phyloP scores from a whole-genome alignment of 1,140 invertebrate genomes.

The Ridgeia piscesae region DNA sequence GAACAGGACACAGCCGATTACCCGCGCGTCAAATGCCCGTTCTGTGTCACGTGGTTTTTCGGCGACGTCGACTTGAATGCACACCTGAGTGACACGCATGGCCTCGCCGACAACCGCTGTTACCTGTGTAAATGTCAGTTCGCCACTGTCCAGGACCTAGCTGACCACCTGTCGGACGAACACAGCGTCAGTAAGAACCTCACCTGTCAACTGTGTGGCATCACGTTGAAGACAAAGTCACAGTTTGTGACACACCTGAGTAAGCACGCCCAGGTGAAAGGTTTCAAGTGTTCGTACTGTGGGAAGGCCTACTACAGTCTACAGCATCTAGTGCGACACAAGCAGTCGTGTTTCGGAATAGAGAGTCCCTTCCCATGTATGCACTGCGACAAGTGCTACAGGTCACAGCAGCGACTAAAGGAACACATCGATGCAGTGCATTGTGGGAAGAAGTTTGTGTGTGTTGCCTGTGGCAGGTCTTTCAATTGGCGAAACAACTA shows the following conservation, averaged over 20 bases:
- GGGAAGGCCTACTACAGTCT: neutral
- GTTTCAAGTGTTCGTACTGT: neutral
- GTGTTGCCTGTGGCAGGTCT: neutral
- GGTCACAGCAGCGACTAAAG: slow-evolving; percentile 2
- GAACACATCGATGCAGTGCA: slow-evolving; percentile 2
- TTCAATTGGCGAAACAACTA: neutral
- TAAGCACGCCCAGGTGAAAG: neutral
- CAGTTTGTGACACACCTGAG: neutral
- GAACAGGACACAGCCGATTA: neutral
- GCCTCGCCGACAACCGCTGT: neutral
- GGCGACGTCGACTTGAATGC: neutral
- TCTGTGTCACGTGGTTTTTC: neutral
- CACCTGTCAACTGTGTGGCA: neutral
- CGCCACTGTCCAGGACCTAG: neutral
- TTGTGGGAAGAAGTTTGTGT: neutral
- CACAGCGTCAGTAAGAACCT: neutral
- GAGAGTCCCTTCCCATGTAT: neutral
- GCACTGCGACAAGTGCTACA: slow-evolving; percentile 9
- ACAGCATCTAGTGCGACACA: neutral
- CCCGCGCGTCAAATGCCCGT: neutral
- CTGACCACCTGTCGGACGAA: neutral
- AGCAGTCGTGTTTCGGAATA: neutral
- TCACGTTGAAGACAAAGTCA: neutral
- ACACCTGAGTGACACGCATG: neutral
- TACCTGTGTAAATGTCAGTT: neutral